Evolutionary conservation across 1,140 invertebrate species (phyloP), one percentile per base, ranked within the genome.

Genomic region (Drosophila sulfurigaster): DNA sequence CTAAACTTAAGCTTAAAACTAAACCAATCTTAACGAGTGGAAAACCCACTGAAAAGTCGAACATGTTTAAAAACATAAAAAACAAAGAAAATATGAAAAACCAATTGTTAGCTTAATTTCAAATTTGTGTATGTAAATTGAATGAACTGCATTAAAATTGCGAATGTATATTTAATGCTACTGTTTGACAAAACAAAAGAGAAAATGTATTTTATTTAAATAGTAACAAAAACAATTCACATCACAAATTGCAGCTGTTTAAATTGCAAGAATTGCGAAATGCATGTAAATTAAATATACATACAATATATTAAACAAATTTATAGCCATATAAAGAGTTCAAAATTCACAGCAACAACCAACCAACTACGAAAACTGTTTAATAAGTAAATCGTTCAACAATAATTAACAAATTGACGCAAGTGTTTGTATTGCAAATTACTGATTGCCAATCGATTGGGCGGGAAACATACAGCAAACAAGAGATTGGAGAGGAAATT

Each of bases 1-100:
- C 65, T 76, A 87, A 73, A 68, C 72, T 60, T 88, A 88, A 73
- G 81, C 78, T 82, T 60, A 62, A 66, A 56, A 64, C 60, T 20
- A 56, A 60, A 60, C 70, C 52, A 63, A 76, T 59, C 48, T 25
- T 76, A 64, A 77, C 70, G 66, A 63, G 28, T 71, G 56, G 52
- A 13, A 52, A 28, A 69, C 63, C 35, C 51, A 54, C 51, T 35
- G 51, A 32, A 15, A 57, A 25, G 41, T 43, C 41, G 15, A 41
- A 57, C 30, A 57, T 63, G 59, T 63, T 38, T 38, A 63, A 38
- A 16, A 63, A 52, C 20, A 54, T 46, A 28, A 28, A 66, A 28
- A 49, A 48, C 5, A 52, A 54, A 60, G 2, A 52, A 62, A 60
- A 67, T 35, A 2, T 32, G 38, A 46, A 25, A 43, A 56, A 56